Evolutionary conservation across 2,113 vertebrate species (phyloP).

Genomic region (Sula dactylatra): DNA sequence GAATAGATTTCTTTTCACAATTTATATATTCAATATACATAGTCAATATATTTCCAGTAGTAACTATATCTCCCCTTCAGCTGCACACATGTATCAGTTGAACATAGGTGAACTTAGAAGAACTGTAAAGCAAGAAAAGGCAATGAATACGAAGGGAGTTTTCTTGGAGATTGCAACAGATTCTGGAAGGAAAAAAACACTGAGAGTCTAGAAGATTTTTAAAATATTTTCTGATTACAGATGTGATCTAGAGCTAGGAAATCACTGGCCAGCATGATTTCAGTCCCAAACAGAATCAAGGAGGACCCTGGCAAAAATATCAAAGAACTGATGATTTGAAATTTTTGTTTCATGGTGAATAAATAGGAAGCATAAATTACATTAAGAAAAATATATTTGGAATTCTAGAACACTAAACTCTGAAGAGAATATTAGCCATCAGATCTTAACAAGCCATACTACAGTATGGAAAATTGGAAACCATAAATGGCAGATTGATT

Average conservation of each 20-base stretch:
- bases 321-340: neutral
- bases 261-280: neutral
- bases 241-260: neutral
- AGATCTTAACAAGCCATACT: conserved; percentile 22
- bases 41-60: neutral
- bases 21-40: neutral
- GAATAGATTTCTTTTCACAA: neutral
- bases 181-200: neutral
- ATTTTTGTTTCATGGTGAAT: neutral
- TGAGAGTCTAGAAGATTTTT: neutral
- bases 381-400: neutral
- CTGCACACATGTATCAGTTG: fast-evolving
- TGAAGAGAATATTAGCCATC: conserved; percentile 25
- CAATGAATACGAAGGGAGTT: neutral
- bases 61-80: neutral
- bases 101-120: neutral
- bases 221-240: neutral
- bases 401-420: neutral
- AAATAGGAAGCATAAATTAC: neutral
- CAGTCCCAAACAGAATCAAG: neutral
- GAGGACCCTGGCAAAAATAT: neutral
- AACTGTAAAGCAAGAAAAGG: neutral
- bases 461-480: conserved; percentile 23
- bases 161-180: neutral
- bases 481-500: conserved; percentile 38